Base-by-base conservation (phyloP, 1,140 invertebrate genomes). In the Drosophila paulistorum region DNA sequence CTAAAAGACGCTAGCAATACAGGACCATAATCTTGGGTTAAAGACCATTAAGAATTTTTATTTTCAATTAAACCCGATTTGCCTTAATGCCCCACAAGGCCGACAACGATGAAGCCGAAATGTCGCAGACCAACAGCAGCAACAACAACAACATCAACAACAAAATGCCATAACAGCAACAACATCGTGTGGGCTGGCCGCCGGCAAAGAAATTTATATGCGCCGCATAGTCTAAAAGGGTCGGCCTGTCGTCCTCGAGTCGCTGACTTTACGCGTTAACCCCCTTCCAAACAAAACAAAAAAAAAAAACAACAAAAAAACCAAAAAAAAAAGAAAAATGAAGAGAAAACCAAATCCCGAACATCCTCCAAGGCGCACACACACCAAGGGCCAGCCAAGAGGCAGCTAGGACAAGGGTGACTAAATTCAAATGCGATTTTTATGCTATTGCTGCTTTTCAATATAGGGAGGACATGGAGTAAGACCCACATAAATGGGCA, bases 41-140 rank as follows among this genome's bases (percentile, higher is more conserved):
- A 90, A 80, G 85, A 85, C 85, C 86, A 90, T 90, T 90, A 90
- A 85, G 85, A 90, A 90, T 90, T 90, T 90, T 90, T 90, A 90
- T 90, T 90, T 90, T 90, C 89, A 90, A 90, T 90, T 90, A 90
- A 90, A 82, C 78, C 87, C 87, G 83, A 90, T 91, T 90, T 90
- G 81, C 83, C 89, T 90, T 90, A 90, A 90, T 90, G 89, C 83
- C 81, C 77, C 84, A 89, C 84, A 89, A 89, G 84, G 84, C 84
- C 81, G 84, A 89, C 78, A 87, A 89, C 84, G 84, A 83, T 57
- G 71, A 71, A 63, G 77, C 63, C 82, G 69, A 51, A 20, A 82
- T 87, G 83, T 87, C 83, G 79, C 45, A 17, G 45, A 51, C 83
- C 79, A 71, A 60, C 73, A 68, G 68, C 79, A 70, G 48, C 55